These are phyloP conservation scores for Rhopilema esculentum DNA, from an alignment of 30 jellyfish, hydroid and myxozoan genomes.

Conservation along the genomic window DNA sequence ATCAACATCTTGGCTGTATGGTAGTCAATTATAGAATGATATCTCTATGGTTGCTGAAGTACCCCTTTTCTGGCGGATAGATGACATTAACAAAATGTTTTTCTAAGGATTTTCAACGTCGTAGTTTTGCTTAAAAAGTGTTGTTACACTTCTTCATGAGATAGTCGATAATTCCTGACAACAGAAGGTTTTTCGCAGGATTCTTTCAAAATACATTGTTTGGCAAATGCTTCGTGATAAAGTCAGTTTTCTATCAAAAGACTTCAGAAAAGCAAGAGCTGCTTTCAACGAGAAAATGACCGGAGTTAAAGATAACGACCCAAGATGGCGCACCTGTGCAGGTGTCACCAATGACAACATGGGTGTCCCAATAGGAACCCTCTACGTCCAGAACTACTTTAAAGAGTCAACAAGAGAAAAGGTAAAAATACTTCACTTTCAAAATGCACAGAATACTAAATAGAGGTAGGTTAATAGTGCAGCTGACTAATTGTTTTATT, in stretches of 20 bases:
- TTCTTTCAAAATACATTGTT: conserved; percentile 85
- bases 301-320: conserved; percentile 95
- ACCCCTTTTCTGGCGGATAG: too few relatives aligned
- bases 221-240: conserved; percentile 98
- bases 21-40: too few relatives aligned
- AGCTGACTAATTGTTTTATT: too few relatives aligned
- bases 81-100: too few relatives aligned
- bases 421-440: conserved; percentile 24
- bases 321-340: conserved; percentile 97
- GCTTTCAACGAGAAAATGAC: conserved; percentile 95
- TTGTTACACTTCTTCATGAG: too few relatives aligned
- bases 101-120: too few relatives aligned
- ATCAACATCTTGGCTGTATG: too few relatives aligned
- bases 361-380: conserved; percentile 99
- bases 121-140: too few relatives aligned
- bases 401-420: conserved; percentile 82
- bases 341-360: conserved; percentile 94
- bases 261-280: conserved; percentile 92
- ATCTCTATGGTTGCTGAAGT: too few relatives aligned
- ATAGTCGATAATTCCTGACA: too few relatives aligned
- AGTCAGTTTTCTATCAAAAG: conserved; percentile 81
- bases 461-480: too few relatives aligned
- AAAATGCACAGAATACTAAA: too few relatives aligned
- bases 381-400: conserved; percentile 87
- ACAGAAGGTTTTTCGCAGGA: conserved; percentile 48